Base-by-base conservation (phyloP, 2,113 vertebrate species). In the Penelope pileata region DNA sequence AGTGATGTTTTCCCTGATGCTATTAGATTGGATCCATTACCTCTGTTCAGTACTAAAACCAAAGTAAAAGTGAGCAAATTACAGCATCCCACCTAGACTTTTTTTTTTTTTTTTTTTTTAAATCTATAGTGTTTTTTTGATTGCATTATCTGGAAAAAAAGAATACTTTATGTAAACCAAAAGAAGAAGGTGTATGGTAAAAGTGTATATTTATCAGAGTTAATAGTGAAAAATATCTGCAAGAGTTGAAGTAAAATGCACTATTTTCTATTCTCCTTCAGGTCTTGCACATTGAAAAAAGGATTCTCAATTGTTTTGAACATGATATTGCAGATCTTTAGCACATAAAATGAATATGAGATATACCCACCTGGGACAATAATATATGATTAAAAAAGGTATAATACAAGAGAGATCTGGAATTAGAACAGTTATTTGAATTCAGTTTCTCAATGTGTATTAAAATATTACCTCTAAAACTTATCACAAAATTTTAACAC, bases 1-100 rank as follows among this genome's bases (percentile, higher is more conserved):
- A 40, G 13, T 0, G 3, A 43, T 40, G 12, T 69, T 88, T 58
- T 75, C 10, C 26, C 21, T 74, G 50, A 58, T 58, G n/a, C 12
- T 60, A 0, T 19, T 1, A 0, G 8, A n/a, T 59, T 23, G 51
- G 40, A 64, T 68, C 50, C 21, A 18, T 53, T 48, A 75, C 27
- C 5, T 48, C 60, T 75, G 32, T 27, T 64, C 48, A 47, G 40
- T 23, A 68, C 64, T 56, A 59, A 43, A 59, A 59, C 23, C 53
- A 78, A 89, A 74, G 42, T 66, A 11, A 50, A 78, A 87, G 34
- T 18, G 8, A 62, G 17, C 6, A 51, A 19, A 72, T 91, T 43
- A 75, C 82, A 82, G 22, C 22, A 68, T 45, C 29, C 54, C 16
- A 68, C 19, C 38, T 64, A 26, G 13, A 70, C 27, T 59, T 40